Conservation (phyloP, 2,888 invertebrate genomes). For the Peribatodes rhomboidaria region DNA sequence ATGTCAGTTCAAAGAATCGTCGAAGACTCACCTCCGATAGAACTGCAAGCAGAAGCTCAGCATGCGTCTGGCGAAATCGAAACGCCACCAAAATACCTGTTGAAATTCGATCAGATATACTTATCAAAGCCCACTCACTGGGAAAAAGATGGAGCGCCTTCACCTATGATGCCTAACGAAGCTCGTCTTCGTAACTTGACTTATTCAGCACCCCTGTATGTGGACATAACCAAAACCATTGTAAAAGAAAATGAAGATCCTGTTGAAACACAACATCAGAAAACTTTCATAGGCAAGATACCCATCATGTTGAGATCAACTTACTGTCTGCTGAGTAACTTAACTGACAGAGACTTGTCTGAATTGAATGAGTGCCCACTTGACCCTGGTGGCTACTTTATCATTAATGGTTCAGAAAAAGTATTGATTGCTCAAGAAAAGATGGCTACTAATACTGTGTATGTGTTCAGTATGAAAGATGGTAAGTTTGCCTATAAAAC, state of each 20-base stretch:
- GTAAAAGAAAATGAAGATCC: constrained; percentile 96
- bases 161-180: constrained; percentile 99
- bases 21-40: constrained; percentile 99
- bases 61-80: constrained; percentile 97
- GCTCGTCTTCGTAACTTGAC: constrained; percentile 98
- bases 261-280: constrained; percentile 92
- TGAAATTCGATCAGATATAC: constrained; percentile 99
- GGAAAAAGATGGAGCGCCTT: constrained; percentile 99
- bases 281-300: constrained; percentile 95
- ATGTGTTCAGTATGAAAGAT: constrained; percentile 99
- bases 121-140: constrained; percentile 99
- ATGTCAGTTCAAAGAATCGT: constrained; percentile 99
- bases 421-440: constrained; percentile 99
- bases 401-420: constrained; percentile 99
- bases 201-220: constrained; percentile 99
- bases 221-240: constrained; percentile 99
- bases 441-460: constrained; percentile 99
- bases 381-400: constrained; percentile 99
- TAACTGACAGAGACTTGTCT: constrained; percentile 99
- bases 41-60: constrained; percentile 98
- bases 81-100: constrained; percentile 94
- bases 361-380: constrained; percentile 99
- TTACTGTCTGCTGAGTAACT: constrained; percentile 97
- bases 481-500: constrained; percentile 99
- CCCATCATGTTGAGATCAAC: constrained; percentile 99